Conservation (phyloP, 1,140 invertebrate species). For the Caerostris darwini region DNA sequence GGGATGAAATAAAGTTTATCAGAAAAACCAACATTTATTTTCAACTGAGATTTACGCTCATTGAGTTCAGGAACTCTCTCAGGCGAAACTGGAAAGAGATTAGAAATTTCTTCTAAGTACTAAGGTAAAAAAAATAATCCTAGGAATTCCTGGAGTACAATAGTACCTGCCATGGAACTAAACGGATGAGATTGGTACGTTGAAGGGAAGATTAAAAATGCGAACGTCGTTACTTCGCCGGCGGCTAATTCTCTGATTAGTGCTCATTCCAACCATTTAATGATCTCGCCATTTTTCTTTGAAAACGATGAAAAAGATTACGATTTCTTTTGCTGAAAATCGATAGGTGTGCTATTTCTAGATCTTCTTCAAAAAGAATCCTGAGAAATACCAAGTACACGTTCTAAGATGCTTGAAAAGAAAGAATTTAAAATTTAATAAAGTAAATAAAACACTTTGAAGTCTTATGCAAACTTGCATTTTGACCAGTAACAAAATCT, state of each 20-base stretch:
- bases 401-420: too few species aligned
- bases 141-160: not conserved
- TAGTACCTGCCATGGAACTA: not conserved
- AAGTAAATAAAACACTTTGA: too few species aligned
- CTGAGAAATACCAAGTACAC: not conserved
- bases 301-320: not conserved
- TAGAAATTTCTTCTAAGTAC: not conserved
- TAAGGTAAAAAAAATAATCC: not conserved
- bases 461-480: too few species aligned
- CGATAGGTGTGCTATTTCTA: not conserved
- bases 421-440: too few species aligned
- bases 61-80: not conserved
- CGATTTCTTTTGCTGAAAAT: not conserved
- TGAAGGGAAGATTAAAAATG: not conserved
- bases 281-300: not conserved
- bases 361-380: not conserved
- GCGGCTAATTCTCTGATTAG: not conserved
- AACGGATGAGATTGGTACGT: too few species aligned
- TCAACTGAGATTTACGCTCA: not conserved
- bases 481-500: too few species aligned
- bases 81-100: not conserved
- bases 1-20: not conserved
- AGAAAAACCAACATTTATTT: not conserved
- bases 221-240: not conserved
- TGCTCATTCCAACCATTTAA: not conserved